These are phyloP conservation scores for Brotula barbata DNA, from an alignment of 2,797 vertebrate species.

Conservation along the genomic window DNA sequence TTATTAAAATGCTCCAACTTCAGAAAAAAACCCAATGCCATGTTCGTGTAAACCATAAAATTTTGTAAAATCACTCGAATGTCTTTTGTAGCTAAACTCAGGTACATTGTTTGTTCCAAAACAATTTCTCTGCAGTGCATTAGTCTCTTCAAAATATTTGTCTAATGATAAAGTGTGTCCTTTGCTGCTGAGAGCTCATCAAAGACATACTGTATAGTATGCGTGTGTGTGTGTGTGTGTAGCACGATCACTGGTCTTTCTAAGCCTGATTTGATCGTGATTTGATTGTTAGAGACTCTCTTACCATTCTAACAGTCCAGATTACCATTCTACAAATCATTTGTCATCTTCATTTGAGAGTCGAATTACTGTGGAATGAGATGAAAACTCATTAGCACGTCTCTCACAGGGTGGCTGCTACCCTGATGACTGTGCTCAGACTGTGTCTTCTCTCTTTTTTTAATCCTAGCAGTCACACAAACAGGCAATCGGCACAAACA, in stretches of 20 bases:
- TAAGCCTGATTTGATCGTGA: slow-evolving; percentile 34
- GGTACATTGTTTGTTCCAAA: slow-evolving; percentile 14
- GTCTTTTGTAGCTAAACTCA: slow-evolving; percentile 4
- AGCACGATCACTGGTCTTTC: slow-evolving; percentile 9
- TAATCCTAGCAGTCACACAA: slow-evolving; percentile 37
- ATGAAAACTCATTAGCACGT: slow-evolving; percentile 61
- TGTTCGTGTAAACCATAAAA: no score
- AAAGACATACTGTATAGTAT: no score
- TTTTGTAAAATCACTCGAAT: slow-evolving; percentile 2
- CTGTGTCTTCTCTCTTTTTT: slow-evolving; percentile 21
- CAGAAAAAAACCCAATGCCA: no score
- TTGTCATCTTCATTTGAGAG: slow-evolving; percentile 47
- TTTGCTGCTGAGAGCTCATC: slow-evolving; percentile 34
- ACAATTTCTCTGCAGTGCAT: slow-evolving; percentile 21
- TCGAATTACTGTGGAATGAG: slow-evolving; percentile 50
- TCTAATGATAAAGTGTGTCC: slow-evolving; percentile 36
- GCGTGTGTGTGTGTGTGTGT: no score
- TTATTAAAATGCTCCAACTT: no score
- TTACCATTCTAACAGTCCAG: slow-evolving; percentile 21
- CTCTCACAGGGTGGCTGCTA: slow-evolving; percentile 41
- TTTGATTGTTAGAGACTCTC: slow-evolving; percentile 9
- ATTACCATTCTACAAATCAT: slow-evolving; percentile 40
- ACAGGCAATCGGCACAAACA: slow-evolving; percentile 2
- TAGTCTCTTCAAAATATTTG: slow-evolving; percentile 23
- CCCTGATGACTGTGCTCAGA: slow-evolving; percentile 22